These are phyloP conservation scores for Colius striatus DNA, from an alignment of 2,113 vertebrate genomes.

Conservation along the genomic window DNA sequence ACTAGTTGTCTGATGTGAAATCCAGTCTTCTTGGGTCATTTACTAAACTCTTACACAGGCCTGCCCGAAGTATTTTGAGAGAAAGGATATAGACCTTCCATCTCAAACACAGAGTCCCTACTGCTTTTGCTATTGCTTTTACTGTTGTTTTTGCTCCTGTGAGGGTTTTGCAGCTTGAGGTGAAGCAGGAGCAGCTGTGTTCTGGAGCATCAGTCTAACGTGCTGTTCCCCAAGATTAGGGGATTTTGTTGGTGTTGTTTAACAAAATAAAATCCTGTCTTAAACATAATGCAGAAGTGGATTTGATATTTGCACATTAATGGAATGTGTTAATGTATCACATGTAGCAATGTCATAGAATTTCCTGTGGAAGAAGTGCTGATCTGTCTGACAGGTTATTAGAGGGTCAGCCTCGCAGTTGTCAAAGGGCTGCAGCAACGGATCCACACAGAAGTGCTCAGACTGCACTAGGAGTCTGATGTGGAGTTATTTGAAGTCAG, in stretches of 20 bases:
- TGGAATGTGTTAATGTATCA: neutral
- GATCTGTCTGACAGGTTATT: accelerated
- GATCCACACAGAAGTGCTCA: neutral
- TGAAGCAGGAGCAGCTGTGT: accelerated
- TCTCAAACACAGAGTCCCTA: neutral
- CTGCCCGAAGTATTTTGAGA: neutral
- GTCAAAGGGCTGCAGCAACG: neutral
- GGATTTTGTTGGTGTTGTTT: neutral
- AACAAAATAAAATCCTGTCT: neutral
- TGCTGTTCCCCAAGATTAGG: neutral
- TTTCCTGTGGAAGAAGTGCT: neutral
- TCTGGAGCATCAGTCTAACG: accelerated
- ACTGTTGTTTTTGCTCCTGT: neutral
- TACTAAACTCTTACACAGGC: neutral
- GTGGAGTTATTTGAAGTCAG: neutral
- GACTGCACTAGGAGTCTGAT: neutral
- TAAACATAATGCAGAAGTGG: neutral
- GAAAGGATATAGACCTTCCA: neutral
- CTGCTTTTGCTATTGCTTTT: neutral
- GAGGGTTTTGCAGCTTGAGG: neutral
- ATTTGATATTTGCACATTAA: neutral
- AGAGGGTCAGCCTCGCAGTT: neutral
- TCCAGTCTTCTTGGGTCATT: neutral
- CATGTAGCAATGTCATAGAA: neutral
- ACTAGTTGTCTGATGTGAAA: neutral